Evolutionary conservation across 1,140 invertebrate species (phyloP), one percentile per base, ranked within the genome.

Genomic region (Eumeta japonica): DNA sequence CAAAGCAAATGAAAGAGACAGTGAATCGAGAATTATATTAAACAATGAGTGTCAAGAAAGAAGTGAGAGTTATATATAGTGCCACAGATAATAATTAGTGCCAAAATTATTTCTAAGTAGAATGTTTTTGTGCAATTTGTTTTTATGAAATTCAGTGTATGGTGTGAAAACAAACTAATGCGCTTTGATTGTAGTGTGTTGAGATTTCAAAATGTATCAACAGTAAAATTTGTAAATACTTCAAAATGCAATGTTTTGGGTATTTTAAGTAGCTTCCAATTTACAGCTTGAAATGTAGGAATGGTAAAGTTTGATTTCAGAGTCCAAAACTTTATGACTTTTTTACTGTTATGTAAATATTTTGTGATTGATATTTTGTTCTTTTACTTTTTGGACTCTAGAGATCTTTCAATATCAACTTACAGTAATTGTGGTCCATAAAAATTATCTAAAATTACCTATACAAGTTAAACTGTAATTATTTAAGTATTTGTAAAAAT

Each of bases 51-150:
- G 60, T 62, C 38, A 55, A 66, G 46, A 52, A 58, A 50, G 64
- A 74, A 54, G 64, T 52, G 40, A 54, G 58, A 62, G 62, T 68
- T 62, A 75, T 65, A 58, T 74, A 66, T 75, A 75, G 75, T 77
- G 75, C 75, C 75, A 77, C 75, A 65, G 70, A 75, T 75, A 75
- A 70, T 74, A 75, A 70, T 74, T 75, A 77, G 75, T 77, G 75
- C 75, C 75, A 77, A 77, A 77, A 72, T 71, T 73, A 75, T 66
- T 54, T 54, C n/a, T 75, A 73, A 68, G 68, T 76, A 75, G 71
- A 61, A 61, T 73, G 67, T 73, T 73, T 62, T 66, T 66, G 68
- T 75, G 71, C 70, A 75, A 75, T 72, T 74, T 73, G 60, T 68
- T 72, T 71, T 72, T 65, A 62, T 71, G 68, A 52, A 68, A 55